Evolutionary conservation across 1,140 invertebrate species (phyloP).

Genomic region (Tribolium castaneum): DNA sequence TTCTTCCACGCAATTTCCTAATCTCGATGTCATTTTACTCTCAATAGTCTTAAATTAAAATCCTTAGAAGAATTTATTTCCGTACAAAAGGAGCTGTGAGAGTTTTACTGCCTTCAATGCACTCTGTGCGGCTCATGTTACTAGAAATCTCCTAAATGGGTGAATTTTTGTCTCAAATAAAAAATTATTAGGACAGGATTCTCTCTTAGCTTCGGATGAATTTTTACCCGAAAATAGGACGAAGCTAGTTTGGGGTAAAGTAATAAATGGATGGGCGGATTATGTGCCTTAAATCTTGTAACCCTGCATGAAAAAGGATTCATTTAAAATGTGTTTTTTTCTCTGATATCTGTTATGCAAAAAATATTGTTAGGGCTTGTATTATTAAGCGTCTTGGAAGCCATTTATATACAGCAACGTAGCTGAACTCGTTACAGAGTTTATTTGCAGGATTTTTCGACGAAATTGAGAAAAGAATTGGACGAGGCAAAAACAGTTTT

Average conservation of each 20-base stretch:
- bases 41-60: too few relatives aligned
- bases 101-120: too few relatives aligned
- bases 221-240: background rate
- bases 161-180: too few relatives aligned
- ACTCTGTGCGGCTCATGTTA: too few relatives aligned
- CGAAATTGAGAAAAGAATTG: background rate
- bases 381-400: background rate
- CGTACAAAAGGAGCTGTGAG: too few relatives aligned
- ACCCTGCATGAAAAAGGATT: background rate
- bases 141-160: too few relatives aligned
- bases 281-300: background rate
- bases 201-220: background rate
- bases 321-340: background rate
- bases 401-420: background rate
- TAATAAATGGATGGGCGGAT: background rate
- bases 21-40: too few relatives aligned
- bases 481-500: background rate
- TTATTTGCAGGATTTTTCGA: background rate
- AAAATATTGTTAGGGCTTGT: background rate
- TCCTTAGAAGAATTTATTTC: too few relatives aligned
- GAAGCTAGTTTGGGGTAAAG: background rate
- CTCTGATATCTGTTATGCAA: background rate
- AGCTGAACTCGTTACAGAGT: background rate
- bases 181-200: too few relatives aligned
- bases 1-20: too few relatives aligned